phyloP scores from a whole-genome alignment of 2,113 vertebrate genomes.

The Arenaria interpres region DNA sequence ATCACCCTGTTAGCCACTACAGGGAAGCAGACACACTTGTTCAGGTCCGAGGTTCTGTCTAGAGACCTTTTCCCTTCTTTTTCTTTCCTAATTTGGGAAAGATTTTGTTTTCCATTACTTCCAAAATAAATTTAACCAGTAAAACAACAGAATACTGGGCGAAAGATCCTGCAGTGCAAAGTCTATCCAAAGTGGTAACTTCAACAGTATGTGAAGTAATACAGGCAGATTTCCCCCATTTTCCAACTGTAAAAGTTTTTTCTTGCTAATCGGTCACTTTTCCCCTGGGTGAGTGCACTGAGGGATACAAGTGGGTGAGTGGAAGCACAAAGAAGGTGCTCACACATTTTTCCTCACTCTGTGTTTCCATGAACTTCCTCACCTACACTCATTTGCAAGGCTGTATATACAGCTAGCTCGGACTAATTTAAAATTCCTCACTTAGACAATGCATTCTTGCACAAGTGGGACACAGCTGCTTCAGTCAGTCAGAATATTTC shows the following conservation, averaged over 20 bases:
- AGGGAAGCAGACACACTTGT: background rate
- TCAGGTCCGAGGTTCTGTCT: background rate
- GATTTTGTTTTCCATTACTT: background rate
- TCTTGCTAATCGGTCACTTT: background rate
- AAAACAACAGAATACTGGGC: background rate
- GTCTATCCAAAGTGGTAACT: background rate
- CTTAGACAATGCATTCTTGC: slow-evolving; percentile 18
- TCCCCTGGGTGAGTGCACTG: background rate
- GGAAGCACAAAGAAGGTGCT: background rate
- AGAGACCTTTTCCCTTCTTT: background rate
- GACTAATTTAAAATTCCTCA: slow-evolving; percentile 5
- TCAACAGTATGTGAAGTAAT: background rate
- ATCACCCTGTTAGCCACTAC: background rate
- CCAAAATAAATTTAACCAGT: background rate
- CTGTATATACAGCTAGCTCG: background rate
- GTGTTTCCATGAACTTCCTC: background rate
- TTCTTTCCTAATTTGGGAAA: background rate
- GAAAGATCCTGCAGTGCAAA: background rate
- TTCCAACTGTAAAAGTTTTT: background rate
- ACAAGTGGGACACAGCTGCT: background rate
- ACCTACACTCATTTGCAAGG: background rate
- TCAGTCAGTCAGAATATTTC: background rate
- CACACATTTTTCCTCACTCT: background rate
- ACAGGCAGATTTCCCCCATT: background rate
- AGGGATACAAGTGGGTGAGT: background rate